Conservation (phyloP, 2,888 invertebrate genomes). For the Lepidocyrtinus sp. region DNA sequence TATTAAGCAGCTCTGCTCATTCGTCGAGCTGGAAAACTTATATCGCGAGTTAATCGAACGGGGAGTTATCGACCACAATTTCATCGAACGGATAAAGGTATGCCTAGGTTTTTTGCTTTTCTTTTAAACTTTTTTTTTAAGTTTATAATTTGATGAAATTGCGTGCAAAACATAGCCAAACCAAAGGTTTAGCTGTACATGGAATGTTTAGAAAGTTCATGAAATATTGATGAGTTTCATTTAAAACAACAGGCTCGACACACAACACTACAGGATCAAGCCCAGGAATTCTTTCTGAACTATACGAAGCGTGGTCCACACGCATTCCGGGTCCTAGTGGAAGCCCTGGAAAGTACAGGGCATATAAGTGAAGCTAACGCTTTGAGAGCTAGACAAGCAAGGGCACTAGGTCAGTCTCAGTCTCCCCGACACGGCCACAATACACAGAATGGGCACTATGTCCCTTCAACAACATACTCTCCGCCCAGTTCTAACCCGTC, state of each 20-base stretch:
- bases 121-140: not conserved
- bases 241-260: too few relatives aligned
- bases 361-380: conserved; percentile 57
- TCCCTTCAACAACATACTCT: not conserved
- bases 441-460: conserved; percentile 33
- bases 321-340: conserved; percentile 56
- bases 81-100: conserved; percentile 60
- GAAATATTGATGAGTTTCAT: conserved; percentile 1
- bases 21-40: conserved; percentile 51
- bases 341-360: conserved; percentile 57
- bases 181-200: too few relatives aligned
- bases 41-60: conserved; percentile 51
- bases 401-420: not conserved
- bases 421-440: conserved; percentile 9
- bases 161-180: too few relatives aligned
- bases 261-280: conserved; percentile 50
- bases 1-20: conserved; percentile 46
- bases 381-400: conserved; percentile 9
- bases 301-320: conserved; percentile 64
- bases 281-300: conserved; percentile 64
- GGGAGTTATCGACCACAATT: conserved; percentile 57
- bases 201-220: too few relatives aligned
- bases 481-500: conserved; percentile 40
- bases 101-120: not conserved
- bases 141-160: too few relatives aligned